Percentiles rank a stretch among this genome's conserved stretches.
Evolutionary conservation across 2,113 vertebrate genomes (phyloP).

Genomic region (Tinamus guttatus): DNA sequence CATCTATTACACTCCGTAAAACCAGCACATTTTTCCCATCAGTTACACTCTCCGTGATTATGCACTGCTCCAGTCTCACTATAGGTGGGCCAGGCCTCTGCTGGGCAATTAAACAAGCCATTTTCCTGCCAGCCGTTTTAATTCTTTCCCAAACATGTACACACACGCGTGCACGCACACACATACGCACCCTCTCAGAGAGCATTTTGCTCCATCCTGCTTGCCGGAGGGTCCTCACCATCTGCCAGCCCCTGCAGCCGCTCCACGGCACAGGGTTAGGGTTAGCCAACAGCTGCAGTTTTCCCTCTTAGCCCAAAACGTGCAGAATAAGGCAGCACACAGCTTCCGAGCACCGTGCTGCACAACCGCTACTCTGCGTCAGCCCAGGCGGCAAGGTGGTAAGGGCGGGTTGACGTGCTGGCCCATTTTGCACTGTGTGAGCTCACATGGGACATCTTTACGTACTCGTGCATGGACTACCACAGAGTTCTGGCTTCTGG

Average conservation of each 20-base stretch:
- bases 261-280: neutral
- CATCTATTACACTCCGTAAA: slow-evolving; percentile 60
- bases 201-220: neutral
- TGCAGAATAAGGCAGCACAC: rapidly evolving
- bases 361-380: rapidly evolving
- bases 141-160: neutral
- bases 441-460: neutral
- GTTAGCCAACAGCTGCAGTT: neutral
- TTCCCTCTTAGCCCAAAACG: neutral
- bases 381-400: rapidly evolving
- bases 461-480: too few relatives aligned
- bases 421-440: rapidly evolving
- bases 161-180: rapidly evolving
- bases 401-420: rapidly evolving
- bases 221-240: rapidly evolving
- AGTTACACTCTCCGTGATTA: slow-evolving; percentile 44
- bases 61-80: slow-evolving; percentile 7
- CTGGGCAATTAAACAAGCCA: slow-evolving; percentile 39
- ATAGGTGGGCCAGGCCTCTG: slow-evolving; percentile 58
- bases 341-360: rapidly evolving
- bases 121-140: slow-evolving; percentile 17
- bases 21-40: slow-evolving; percentile 60
- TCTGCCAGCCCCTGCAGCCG: rapidly evolving
- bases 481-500: rapidly evolving
- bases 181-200: neutral